A percentile compares a stretch with the other conserved stretches of the same genome.
These are phyloP conservation scores for Lucinisca nassula DNA, from an alignment of 2,888 invertebrate genomes.

Conservation along the genomic window DNA sequence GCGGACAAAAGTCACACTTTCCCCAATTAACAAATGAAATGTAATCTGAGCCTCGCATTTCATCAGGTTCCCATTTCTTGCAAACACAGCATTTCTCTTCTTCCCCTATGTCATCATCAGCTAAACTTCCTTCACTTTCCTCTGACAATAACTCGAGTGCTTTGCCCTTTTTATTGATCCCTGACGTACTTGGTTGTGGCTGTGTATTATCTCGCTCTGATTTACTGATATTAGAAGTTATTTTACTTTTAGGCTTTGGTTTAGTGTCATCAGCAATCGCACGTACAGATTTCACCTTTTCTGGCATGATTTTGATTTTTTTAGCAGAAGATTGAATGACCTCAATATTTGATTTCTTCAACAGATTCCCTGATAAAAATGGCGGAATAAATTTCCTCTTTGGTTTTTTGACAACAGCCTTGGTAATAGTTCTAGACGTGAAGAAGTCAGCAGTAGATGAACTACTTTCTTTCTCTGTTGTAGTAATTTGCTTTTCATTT, in stretches of 20 bases:
- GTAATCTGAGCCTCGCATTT: background rate
- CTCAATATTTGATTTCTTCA: slow-evolving; percentile 17
- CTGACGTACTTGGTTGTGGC: slow-evolving; percentile 31
- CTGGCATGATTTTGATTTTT: background rate
- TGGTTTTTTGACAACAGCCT: background rate
- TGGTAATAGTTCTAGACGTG: too few species aligned
- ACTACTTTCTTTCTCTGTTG: too few species aligned
- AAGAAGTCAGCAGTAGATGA: too few species aligned
- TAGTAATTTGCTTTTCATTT: slow-evolving; percentile 13
- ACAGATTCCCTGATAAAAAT: slow-evolving; percentile 19
- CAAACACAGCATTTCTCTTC: slow-evolving; percentile 32
- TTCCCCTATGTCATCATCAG: too few species aligned
- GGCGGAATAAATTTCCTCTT: slow-evolving; percentile 39
- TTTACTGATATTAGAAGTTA: background rate
- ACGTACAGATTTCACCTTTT: background rate
- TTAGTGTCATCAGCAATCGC: background rate
- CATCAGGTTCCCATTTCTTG: slow-evolving; percentile 1
- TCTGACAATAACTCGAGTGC: background rate
- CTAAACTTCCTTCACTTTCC: background rate
- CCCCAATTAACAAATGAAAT: slow-evolving; percentile 36
- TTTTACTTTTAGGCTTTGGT: background rate
- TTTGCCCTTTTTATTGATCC: background rate
- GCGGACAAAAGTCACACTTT: slow-evolving; percentile 24
- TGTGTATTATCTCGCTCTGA: too few species aligned
- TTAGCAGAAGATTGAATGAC: too few species aligned